These are phyloP conservation scores for Rhinichthys osculus DNA, from an alignment of 2,797 vertebrate species.

Conservation along the genomic window DNA sequence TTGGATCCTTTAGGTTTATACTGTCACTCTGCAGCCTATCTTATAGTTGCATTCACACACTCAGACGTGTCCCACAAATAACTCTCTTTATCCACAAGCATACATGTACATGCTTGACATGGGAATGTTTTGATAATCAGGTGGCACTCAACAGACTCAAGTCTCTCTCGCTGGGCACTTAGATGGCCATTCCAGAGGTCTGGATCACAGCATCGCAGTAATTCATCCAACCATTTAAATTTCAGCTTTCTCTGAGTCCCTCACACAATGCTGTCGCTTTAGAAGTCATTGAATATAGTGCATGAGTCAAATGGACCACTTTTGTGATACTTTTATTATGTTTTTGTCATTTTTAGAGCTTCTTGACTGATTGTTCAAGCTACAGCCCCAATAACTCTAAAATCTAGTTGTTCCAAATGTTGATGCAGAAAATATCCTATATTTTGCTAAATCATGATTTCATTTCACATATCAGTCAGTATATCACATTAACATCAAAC, in stretches of 20 bases:
- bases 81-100: slow-evolving; percentile 16
- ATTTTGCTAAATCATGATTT: slow-evolving; percentile 5
- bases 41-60: neutral
- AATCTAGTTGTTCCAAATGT: neutral
- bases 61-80: slow-evolving; percentile 32
- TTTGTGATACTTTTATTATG: neutral
- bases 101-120: slow-evolving; percentile 29
- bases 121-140: slow-evolving; percentile 55
- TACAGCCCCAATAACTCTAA: neutral
- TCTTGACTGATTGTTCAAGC: neutral
- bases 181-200: slow-evolving; percentile 29
- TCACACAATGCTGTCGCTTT: neutral
- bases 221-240: neutral
- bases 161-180: neutral
- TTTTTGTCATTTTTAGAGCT: neutral
- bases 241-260: neutral
- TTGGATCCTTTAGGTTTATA: neutral
- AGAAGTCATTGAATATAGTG: neutral
- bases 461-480: slow-evolving; percentile 11
- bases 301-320: neutral
- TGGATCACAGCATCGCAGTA: slow-evolving; percentile 32
- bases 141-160: slow-evolving; percentile 27
- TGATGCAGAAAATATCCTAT: neutral
- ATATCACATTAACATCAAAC: neutral
- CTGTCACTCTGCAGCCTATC: slow-evolving; percentile 9